Evolutionary conservation across 37 sponge, comb jelly and placozoan genomes (phyloP), one percentile per base, ranked within the genome.

Genomic region (Hexactinellida sp.): DNA sequence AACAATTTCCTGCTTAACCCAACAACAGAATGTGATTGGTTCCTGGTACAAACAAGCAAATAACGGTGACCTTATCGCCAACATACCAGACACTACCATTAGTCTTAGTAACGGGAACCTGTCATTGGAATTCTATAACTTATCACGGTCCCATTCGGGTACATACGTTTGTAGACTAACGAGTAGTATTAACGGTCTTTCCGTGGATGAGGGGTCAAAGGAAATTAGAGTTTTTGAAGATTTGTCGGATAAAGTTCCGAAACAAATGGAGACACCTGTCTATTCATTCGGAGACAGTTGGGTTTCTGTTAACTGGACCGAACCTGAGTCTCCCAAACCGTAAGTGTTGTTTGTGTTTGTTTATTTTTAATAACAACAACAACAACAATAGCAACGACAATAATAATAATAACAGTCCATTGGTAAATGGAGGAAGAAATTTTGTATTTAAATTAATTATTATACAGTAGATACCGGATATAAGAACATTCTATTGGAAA

Each of bases 21-120:
- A 63, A 63, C 76, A 63, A n/a, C 34, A 23, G 34, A 63, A 63
- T 63, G 76, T 63, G 76, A 63, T 63, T 63, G 76, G 76, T n/a
- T 63, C 76, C 21, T 63, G 76, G 76, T 63, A 25, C 34, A 10
- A 63, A n/a, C 76, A 25, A n/a, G 76, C 25, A 25, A 23, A 63
- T n/a, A 63, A 63, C 76, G 76, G 76, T 21, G 30, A 63, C 34
- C 76, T 63, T 7, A n/a, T 63, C 3, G 76, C 13, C 28, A 63
- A 63, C 76, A 63, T 63, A 32, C 76, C 76, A 25, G 76, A 28
- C 25, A 32, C 76, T 7, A 25, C 76, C 32, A 28, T 63, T 3
- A 3, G 32, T 25, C 76, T 63, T 25, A n/a, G 76, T 28, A n/a
- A 63, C 21, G 76, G 76, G 30, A 63, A 63, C 30, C 28, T 63